These are phyloP conservation scores for Pempheris klunzingeri DNA, from an alignment of 2,797 vertebrate species.

Conservation along the genomic window DNA sequence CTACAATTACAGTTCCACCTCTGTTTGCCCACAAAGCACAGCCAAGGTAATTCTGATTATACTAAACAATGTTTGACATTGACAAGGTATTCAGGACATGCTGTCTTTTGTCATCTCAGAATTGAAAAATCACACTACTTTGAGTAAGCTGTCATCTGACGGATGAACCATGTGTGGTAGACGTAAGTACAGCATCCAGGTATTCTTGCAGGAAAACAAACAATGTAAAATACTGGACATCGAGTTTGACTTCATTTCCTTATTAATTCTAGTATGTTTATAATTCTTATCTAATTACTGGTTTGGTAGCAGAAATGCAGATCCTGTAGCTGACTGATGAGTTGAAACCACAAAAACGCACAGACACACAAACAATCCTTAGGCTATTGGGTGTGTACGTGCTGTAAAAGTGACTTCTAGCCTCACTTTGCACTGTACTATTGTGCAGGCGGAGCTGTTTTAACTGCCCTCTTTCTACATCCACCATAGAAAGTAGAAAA, in stretches of 20 bases:
- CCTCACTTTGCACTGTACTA: constrained; percentile 25
- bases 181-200: constrained; percentile 25
- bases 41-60: constrained; percentile 76
- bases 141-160: constrained; percentile 63
- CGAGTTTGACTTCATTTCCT: constrained; percentile 34
- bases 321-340: constrained; percentile 48
- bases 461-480: background rate
- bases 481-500: background rate
- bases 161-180: constrained; percentile 21
- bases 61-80: constrained; percentile 74
- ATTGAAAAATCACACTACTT: constrained; percentile 49
- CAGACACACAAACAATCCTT: constrained; percentile 18
- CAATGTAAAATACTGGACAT: constrained; percentile 47
- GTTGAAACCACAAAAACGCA: constrained; percentile 35
- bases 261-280: constrained; percentile 52
- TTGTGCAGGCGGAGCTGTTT: constrained; percentile 28
- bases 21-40: constrained; percentile 75
- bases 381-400: constrained; percentile 38
- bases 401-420: constrained; percentile 52
- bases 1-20: constrained; percentile 72
- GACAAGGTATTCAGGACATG: constrained; percentile 64
- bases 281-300: constrained; percentile 57
- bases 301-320: constrained; percentile 51
- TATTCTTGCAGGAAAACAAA: constrained; percentile 27
- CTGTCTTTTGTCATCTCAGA: constrained; percentile 55